phyloP scores from a whole-genome alignment of 2,797 vertebrate genomes.

The Mionectes olivaceus region DNA sequence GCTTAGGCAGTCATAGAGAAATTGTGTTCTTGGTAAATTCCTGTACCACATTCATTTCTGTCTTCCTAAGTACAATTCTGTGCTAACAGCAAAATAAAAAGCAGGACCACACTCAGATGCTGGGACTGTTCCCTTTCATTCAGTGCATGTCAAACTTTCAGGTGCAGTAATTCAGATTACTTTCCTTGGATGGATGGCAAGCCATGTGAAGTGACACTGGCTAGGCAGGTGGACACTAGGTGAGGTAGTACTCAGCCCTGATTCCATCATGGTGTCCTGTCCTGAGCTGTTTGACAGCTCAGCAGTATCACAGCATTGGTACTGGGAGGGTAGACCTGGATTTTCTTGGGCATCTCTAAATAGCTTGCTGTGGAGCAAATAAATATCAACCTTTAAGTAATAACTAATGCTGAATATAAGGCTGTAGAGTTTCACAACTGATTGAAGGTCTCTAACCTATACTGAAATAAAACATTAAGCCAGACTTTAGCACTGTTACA shows the following conservation, averaged over 20 bases:
- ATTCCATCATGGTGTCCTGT: neutral
- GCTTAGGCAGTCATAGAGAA: neutral
- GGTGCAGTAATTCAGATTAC: neutral
- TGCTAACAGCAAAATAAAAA: neutral
- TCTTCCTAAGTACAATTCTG: neutral
- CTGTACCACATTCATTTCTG: neutral
- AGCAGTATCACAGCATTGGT: neutral
- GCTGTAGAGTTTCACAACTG: neutral
- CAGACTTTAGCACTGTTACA: neutral
- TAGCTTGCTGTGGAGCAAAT: neutral
- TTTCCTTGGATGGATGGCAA: neutral
- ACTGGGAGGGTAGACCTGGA: neutral
- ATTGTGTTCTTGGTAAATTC: neutral
- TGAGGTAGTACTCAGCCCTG: neutral
- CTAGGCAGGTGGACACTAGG: neutral
- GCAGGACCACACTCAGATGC: neutral
- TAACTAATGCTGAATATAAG: neutral
- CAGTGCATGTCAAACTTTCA: neutral
- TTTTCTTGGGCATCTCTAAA: neutral
- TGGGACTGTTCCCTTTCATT: neutral
- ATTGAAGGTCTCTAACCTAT: neutral
- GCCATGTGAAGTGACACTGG: neutral
- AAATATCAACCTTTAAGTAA: neutral
- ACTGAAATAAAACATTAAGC: neutral
- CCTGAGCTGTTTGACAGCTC: neutral